Evolutionary conservation across 2,888 invertebrate genomes (phyloP), one percentile per base, ranked within the genome.

Genomic region (Drosophila tanythrix): DNA sequence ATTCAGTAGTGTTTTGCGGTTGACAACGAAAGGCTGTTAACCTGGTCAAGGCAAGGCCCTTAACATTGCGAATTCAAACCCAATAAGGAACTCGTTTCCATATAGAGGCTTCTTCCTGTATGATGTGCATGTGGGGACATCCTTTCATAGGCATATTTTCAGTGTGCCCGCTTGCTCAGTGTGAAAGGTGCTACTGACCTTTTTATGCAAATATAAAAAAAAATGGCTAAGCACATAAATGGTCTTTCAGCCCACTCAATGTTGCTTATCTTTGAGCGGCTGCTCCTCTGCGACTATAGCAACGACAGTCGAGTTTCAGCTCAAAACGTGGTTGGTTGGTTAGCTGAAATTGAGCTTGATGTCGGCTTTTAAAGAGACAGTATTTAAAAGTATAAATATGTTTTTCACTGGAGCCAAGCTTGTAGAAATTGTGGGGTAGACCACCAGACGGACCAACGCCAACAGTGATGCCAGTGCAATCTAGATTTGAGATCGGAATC

Each of bases 401-500:
- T 29, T 79, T 74, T 61, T 51, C 55, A 61, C 52, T 52, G 46
- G 43, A 64, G 35, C 13, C 27, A n/a, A 58, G 70, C 46, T 50
- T 43, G 53, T 57, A 38, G 61, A 61, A 51, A 61, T 59, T 31
- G 50, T 63, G 56, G 53, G 64, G 58, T 59, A 53, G 56, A 33
- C 57, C 61, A 50, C 13, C 52, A 67, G 64, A 62, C 53, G 58
- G 76, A 75, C 76, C 65, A 68, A 80, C 76, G 66, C 53, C 81
- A 71, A 67, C 81, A 76, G 67, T 73, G 68, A 70, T 70, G 81
- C 76, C 70, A 79, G 74, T 79, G 81, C 92, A 92, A 92, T 92
- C 91, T 91, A 85, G 89, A 90, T 87, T 88, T 87, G 90, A 92
- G 90, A 92, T 92, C 91, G 90, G 92, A 92, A 92, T 92, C 91